Evolutionary conservation across 2,797 vertebrate genomes (phyloP).

Genomic region (Presbytis comata): DNA sequence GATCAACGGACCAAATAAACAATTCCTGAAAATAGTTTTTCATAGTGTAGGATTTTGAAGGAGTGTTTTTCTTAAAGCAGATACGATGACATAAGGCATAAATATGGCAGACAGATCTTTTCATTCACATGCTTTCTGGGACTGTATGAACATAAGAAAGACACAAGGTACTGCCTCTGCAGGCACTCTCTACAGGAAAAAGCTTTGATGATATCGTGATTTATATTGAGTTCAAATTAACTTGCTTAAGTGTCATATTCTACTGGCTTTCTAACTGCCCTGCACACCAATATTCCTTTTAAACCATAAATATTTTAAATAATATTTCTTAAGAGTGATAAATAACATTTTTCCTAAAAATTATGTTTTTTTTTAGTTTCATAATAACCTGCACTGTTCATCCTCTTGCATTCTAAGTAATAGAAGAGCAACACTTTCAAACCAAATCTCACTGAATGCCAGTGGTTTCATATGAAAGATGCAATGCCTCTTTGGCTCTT

Average conservation of each 20-base stretch:
- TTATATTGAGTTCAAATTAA: conserved; percentile 53
- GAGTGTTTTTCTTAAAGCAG: conserved; percentile 67
- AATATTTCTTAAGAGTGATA: conserved; percentile 55
- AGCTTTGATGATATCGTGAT: background rate
- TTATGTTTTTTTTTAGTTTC: conserved; percentile 48
- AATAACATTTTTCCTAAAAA: conserved; percentile 56
- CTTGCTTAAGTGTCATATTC: conserved; percentile 29
- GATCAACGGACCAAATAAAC: conserved; percentile 82
- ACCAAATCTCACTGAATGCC: background rate
- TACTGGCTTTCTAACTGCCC: conserved; percentile 54
- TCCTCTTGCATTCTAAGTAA: background rate
- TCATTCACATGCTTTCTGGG: conserved; percentile 26
- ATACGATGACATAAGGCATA: background rate
- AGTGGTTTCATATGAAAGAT: background rate
- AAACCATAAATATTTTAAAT: conserved; percentile 62
- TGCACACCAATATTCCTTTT: conserved; percentile 57
- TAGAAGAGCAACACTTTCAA: background rate
- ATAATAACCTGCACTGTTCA: background rate
- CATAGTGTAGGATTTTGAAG: conserved; percentile 73
- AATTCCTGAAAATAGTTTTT: conserved; percentile 76
- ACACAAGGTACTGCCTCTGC: background rate
- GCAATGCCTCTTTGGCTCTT: background rate
- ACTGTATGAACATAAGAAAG: background rate
- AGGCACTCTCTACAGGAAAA: background rate
- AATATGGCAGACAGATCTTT: conserved; percentile 41